A percentile compares a stretch with the other conserved stretches of the same genome.
Evolutionary conservation across 1,140 invertebrate genomes (phyloP).

Genomic region (Diachasma alloeum): DNA sequence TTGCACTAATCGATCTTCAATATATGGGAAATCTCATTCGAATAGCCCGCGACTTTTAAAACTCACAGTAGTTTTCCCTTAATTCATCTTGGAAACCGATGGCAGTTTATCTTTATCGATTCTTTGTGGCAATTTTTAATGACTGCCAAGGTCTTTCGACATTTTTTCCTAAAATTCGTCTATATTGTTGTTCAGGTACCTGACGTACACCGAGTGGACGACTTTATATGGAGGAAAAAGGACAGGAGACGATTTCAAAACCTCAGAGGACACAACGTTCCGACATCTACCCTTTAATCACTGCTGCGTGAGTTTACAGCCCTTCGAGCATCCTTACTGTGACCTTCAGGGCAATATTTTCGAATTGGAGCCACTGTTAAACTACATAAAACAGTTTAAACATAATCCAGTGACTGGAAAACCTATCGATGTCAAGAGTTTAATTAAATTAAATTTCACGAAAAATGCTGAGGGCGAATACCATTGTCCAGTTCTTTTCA

Average conservation of each 20-base stretch:
- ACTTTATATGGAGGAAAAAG: conserved; percentile 94
- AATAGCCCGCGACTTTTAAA: too few species aligned
- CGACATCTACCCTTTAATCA: conserved; percentile 92
- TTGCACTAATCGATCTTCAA: too few species aligned
- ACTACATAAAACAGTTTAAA: conserved; percentile 93
- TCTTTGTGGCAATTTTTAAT: too few species aligned
- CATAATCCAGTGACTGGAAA: conserved; percentile 94
- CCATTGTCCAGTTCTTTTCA: conserved; percentile 96
- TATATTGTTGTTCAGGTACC: conserved; percentile 73
- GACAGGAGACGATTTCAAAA: conserved; percentile 68
- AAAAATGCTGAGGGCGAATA: conserved; percentile 87
- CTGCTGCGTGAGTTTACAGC: conserved; percentile 91
- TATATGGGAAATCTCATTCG: too few species aligned
- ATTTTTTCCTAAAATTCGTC: too few species aligned
- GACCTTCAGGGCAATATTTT: conserved; percentile 89
- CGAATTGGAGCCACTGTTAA: conserved; percentile 86
- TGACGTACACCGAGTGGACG: conserved; percentile 96
- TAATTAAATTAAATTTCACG: conserved; percentile 89
- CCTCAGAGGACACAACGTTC: conserved; percentile 82
- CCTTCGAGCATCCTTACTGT: conserved; percentile 92
- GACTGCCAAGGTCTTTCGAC: too few species aligned
- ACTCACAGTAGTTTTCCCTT: too few species aligned
- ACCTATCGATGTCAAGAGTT: conserved; percentile 83
- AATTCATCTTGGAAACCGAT: too few species aligned
- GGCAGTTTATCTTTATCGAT: too few species aligned